These are phyloP conservation scores for Coptodon bakossiorum DNA, from an alignment of 2,113 vertebrate species.

Conservation along the genomic window DNA sequence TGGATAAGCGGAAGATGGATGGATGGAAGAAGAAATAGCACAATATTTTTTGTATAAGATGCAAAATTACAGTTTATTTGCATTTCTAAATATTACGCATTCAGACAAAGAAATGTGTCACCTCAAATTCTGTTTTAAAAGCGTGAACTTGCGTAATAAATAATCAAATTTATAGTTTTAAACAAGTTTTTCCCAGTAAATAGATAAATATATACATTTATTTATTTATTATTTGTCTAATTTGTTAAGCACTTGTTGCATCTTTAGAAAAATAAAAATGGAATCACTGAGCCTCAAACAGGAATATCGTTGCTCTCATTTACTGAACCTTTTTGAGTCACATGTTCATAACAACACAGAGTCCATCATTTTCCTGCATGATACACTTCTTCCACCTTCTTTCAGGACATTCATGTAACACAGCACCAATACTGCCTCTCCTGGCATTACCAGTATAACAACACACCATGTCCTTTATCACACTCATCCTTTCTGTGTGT, in stretches of 20 bases:
- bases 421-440: neutral
- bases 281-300: neutral
- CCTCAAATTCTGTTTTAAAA: neutral
- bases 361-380: neutral
- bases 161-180: neutral
- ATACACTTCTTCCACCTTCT: neutral
- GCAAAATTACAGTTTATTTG: neutral
- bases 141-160: neutral
- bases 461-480: neutral
- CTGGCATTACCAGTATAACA: neutral
- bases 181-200: neutral
- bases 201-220: neutral
- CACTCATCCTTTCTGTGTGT: neutral
- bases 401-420: neutral
- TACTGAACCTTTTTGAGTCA: neutral
- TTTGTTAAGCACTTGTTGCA: neutral
- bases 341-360: neutral
- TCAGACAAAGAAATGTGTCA: neutral
- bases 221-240: neutral
- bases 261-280: neutral
- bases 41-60: neutral
- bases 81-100: neutral
- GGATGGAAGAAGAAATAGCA: neutral
- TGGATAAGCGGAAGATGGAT: neutral
- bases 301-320: neutral